Evolutionary conservation across 2,888 invertebrate species (phyloP).

Genomic region (Noctua pronuba): DNA sequence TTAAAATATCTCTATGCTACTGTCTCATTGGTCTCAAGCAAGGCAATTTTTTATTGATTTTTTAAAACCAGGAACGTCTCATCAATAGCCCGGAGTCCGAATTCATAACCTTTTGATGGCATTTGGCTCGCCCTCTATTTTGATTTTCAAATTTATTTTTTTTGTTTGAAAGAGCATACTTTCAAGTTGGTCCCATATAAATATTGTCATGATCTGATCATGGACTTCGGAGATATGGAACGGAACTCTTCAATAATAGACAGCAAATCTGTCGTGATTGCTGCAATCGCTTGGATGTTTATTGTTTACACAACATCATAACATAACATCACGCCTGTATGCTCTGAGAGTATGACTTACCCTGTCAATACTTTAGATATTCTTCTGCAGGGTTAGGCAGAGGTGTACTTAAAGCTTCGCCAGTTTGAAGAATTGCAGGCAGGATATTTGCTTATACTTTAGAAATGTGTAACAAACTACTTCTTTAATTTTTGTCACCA

Average conservation of each 20-base stretch:
- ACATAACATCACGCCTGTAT: too few species aligned
- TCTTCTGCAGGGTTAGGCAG: background rate
- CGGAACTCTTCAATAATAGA: too few species aligned
- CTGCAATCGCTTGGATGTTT: too few species aligned
- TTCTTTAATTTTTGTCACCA: conserved; percentile 29
- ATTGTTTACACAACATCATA: too few species aligned
- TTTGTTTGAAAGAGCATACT: too few species aligned
- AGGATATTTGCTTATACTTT: background rate
- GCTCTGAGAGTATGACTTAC: background rate
- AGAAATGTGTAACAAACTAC: background rate
- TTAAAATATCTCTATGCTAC: background rate
- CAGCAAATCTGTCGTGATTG: too few species aligned
- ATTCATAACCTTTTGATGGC: background rate
- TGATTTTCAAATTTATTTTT: too few species aligned
- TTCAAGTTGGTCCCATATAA: too few species aligned
- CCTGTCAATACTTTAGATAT: background rate
- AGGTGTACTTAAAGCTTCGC: background rate
- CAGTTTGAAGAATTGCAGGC: background rate
- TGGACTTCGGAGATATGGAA: too few species aligned
- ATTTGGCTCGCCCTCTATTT: background rate
- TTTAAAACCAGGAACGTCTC: background rate
- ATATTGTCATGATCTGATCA: too few species aligned
- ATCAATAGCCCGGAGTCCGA: background rate
- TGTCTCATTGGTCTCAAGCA: background rate
- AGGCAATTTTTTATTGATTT: background rate